Conservation (phyloP, 2,797 vertebrate species). For the Oceanodroma leucorhoa region DNA sequence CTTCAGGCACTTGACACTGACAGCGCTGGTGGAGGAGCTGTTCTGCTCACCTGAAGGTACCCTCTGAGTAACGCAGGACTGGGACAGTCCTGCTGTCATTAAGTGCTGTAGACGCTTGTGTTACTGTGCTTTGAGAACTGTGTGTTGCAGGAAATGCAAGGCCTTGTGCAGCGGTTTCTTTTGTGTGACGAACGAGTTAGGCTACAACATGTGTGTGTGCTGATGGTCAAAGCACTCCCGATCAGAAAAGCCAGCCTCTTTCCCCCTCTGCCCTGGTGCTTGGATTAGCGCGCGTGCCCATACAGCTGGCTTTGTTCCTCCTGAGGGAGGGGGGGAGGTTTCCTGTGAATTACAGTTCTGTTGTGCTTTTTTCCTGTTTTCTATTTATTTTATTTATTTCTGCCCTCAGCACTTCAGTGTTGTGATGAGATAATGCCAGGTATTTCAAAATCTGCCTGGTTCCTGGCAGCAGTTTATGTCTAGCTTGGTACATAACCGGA, state of each 20-base stretch:
- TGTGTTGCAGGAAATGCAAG: no score
- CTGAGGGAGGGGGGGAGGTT: neutral
- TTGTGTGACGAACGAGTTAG: neutral
- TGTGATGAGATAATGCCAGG: neutral
- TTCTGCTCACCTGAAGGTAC: neutral
- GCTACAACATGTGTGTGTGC: fast-evolving
- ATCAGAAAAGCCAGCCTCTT: fast-evolving
- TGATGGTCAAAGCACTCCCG: neutral
- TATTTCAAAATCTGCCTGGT: neutral
- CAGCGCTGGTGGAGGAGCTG: neutral
- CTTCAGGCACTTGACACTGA: neutral
- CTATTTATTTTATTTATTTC: neutral
- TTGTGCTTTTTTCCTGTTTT: neutral
- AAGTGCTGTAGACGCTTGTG: fast-evolving
- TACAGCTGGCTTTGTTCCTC: neutral
- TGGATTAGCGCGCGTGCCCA: fast-evolving
- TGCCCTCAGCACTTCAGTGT: neutral
- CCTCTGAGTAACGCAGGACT: neutral
- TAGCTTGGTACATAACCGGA: fast-evolving
- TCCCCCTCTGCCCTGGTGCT: neutral
- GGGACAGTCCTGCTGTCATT: neutral
- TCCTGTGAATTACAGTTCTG: neutral
- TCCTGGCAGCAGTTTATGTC: neutral
- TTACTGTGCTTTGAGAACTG: neutral
- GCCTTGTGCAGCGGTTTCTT: neutral